Conservation (phyloP, 2,113 vertebrate genomes). For the Mustela nigripes region DNA sequence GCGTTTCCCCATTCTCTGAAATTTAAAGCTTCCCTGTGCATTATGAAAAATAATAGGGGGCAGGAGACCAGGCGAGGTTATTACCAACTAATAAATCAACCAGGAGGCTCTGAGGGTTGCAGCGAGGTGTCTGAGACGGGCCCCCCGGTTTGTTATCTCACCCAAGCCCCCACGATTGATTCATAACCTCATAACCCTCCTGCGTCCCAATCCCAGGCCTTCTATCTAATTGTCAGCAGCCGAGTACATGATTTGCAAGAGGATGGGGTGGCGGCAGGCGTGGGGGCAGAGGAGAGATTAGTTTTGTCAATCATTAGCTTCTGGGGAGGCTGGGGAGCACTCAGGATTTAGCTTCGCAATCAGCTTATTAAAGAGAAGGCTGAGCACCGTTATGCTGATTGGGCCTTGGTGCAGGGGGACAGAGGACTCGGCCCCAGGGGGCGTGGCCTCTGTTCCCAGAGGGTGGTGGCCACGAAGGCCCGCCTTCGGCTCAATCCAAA, state of each 20-base stretch:
- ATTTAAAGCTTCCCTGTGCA: slow-evolving; percentile 78
- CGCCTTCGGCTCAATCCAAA: neutral
- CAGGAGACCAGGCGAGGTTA: slow-evolving; percentile 76
- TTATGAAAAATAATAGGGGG: slow-evolving; percentile 83
- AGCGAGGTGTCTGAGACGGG: slow-evolving; percentile 21
- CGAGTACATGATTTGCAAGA: slow-evolving; percentile 79
- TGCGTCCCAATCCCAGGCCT: slow-evolving; percentile 60
- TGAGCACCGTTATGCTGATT: slow-evolving; percentile 12
- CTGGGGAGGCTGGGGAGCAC: neutral
- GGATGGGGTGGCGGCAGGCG: slow-evolving; percentile 66
- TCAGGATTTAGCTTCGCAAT: slow-evolving; percentile 57
- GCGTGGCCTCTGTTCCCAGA: neutral
- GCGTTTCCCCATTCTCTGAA: slow-evolving; percentile 39
- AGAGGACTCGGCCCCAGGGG: neutral
- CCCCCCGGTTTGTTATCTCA: slow-evolving; percentile 69
- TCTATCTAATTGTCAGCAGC: slow-evolving; percentile 81
- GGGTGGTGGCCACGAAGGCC: neutral
- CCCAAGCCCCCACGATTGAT: slow-evolving; percentile 76
- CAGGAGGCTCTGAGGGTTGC: slow-evolving; percentile 46
- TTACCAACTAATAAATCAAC: slow-evolving; percentile 83
- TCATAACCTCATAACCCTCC: slow-evolving; percentile 80
- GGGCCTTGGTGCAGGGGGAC: fast-evolving
- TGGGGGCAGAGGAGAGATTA: slow-evolving; percentile 77
- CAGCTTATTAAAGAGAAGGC: slow-evolving; percentile 76
- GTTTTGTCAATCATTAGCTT: slow-evolving; percentile 83